Conservation (phyloP, 2,888 invertebrate species). For the Acanthosoma haemorrhoidale region DNA sequence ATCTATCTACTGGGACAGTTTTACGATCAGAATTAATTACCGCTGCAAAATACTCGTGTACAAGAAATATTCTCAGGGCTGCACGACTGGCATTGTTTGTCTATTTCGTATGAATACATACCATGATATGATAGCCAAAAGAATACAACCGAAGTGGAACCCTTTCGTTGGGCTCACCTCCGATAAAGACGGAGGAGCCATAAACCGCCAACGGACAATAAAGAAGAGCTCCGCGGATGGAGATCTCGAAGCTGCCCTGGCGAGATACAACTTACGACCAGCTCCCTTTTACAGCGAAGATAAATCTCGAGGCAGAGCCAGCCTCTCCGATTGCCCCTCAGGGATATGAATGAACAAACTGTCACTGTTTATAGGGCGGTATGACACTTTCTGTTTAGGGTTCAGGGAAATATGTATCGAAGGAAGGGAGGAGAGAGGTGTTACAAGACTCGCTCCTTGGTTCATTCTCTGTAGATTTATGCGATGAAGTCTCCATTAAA, state of each 20-base stretch:
- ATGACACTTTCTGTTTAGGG: neutral
- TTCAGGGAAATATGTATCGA: neutral
- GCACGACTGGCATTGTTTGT: neutral
- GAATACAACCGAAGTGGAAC: neutral
- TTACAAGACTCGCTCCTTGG: too few species aligned
- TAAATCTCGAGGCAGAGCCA: neutral
- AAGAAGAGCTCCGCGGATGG: neutral
- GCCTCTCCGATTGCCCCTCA: too few species aligned
- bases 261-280: neutral
- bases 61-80: neutral
- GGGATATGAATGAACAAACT: constrained; percentile 1
- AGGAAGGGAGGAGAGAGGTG: neutral
- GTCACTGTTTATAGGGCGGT: neutral
- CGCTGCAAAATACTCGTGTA: too few species aligned
- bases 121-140: neutral
- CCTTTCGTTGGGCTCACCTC: neutral
- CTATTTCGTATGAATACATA: neutral
- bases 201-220: neutral
- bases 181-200: neutral
- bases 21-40: too few species aligned
- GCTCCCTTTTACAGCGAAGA: neutral
- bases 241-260: too few species aligned
- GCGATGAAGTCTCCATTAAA: too few species aligned
- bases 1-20: too few species aligned
- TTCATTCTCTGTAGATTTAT: too few species aligned